Base-by-base conservation (phyloP, 2,797 vertebrate genomes). In the Channallabes apus region DNA sequence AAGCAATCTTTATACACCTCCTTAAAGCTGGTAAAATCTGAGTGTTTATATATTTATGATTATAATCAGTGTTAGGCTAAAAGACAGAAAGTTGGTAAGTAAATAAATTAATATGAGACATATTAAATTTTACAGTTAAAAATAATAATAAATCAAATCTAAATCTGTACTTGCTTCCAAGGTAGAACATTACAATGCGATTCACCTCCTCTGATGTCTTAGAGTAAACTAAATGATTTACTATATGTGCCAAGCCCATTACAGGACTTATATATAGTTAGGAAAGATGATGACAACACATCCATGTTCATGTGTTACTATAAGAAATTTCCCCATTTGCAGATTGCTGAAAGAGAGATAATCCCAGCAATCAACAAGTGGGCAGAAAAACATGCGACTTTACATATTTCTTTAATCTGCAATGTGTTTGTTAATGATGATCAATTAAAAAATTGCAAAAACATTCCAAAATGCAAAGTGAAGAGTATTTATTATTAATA, bases 111-210 rank as follows among this genome's bases (percentile, higher is more conserved):
- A 59, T 41, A n/a, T 11, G 32, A 38, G 2, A 32, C 6, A 14
- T n/a, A 35, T 20, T 5, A 2, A 11, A 4, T 54, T 35, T 27
- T 82, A 7, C 20, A 51, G 6, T 29, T 67, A 3, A 69, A 56
- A 38, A 80, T n/a, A 4, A 24, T 46, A 46, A 46, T 46, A 46
- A 46, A 46, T 46, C 1, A 46, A 46, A 46, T 8, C 8, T 41
- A 46, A 46, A 46, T 46, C 41, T 46, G 71, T 32, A 82, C 88
- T 78, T 88, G 90, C 87, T 62, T 84, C 78, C 56, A 89, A 71
- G 18, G 88, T 59, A 1, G 46, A 15, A 78, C 24, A 6, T 24
- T 27, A 14, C 6, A 18, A 8, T 35, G 38, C 1, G 5, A 71
- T 5, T 38, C 54, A 56, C 38, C 59, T 73, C 38, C 29, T 80